These are phyloP conservation scores for Beroe forskalii DNA, from an alignment of 37 sponge, comb jelly and placozoan genomes.

Conservation along the genomic window DNA sequence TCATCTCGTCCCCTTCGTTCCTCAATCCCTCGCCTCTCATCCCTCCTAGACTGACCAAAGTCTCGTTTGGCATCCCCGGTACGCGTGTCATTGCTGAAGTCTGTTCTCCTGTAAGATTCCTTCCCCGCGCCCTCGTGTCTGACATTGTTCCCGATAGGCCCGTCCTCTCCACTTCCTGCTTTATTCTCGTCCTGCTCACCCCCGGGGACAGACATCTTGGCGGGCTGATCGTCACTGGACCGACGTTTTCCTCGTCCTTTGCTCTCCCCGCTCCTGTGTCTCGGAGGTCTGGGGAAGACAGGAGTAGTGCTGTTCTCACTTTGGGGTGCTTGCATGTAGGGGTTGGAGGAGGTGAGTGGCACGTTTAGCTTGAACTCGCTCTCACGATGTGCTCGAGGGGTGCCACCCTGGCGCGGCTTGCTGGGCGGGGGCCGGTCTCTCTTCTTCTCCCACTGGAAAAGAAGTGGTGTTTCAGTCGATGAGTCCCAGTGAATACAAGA, in stretches of 20 bases:
- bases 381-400: conserved; percentile 7
- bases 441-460: conserved; percentile 54
- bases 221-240: conserved; percentile 30
- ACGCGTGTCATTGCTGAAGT: neutral
- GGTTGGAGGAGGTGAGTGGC: neutral
- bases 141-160: neutral
- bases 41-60: neutral
- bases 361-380: neutral
- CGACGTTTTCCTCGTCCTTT: neutral
- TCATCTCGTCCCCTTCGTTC: neutral
- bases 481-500: too few species aligned
- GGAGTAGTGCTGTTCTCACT: neutral
- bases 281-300: too few species aligned
- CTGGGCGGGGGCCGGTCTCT: neutral
- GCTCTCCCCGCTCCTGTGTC: neutral
- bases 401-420: neutral
- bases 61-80: neutral
- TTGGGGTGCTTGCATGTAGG: neutral
- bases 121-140: conserved; percentile 24
- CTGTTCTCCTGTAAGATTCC: conserved; percentile 42
- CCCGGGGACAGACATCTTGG: neutral
- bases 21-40: neutral
- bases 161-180: neutral
- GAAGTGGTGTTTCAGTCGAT: neutral
- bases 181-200: conserved; percentile 11